A percentile compares a stretch with the other conserved stretches of the same genome.
Conservation (phyloP, 2,888 invertebrate genomes). For the Torymus texanus region DNA sequence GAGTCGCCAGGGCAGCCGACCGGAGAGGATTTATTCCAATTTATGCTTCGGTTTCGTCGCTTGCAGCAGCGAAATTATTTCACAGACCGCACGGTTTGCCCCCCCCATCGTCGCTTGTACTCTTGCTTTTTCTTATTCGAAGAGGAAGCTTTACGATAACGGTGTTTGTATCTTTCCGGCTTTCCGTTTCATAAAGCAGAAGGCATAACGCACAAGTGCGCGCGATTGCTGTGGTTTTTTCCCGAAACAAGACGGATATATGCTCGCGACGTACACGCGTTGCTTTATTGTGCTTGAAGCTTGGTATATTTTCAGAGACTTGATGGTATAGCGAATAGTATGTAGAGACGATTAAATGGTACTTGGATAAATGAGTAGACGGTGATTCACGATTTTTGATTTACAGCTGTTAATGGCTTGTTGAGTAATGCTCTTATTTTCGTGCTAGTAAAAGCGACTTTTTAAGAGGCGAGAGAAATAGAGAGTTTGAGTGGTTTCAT, state of each 20-base stretch:
- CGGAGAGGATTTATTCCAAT: slow-evolving; percentile 29
- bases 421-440: too few species aligned
- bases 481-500: too few species aligned
- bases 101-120: too few species aligned
- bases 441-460: too few species aligned
- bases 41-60: slow-evolving; percentile 1
- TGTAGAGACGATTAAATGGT: background rate
- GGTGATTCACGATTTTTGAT: too few species aligned
- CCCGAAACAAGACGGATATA: slow-evolving; percentile 10
- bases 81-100: too few species aligned
- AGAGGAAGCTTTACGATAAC: slow-evolving; percentile 40
- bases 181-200: slow-evolving; percentile 7
- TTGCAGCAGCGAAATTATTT: too few species aligned
- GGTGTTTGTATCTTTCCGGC: slow-evolving; percentile 29
- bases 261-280: background rate
- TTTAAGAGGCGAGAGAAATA: too few species aligned
- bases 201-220: too few species aligned
- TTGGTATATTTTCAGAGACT: background rate
- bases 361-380: background rate
- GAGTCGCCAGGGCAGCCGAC: slow-evolving; percentile 6
- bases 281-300: slow-evolving; percentile 16
- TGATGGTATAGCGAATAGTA: too few species aligned
- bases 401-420: too few species aligned
- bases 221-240: background rate
- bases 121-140: too few species aligned